A percentile compares a stretch with the other conserved stretches of the same genome.
phyloP scores from a whole-genome alignment of 2,888 invertebrate species.

The Macrophya annulata region DNA sequence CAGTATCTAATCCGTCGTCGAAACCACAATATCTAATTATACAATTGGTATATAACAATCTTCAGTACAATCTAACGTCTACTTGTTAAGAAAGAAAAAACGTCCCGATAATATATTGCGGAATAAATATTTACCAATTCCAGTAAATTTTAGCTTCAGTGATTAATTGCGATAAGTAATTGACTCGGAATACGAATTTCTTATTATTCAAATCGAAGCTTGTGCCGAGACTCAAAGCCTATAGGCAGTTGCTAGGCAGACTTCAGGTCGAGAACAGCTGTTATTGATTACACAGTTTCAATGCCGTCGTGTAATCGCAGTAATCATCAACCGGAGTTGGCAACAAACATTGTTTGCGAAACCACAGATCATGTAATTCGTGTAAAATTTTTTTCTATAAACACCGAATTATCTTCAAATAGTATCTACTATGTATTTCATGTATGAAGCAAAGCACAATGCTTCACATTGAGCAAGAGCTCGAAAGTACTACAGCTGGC shows the following conservation, averaged over 20 bases:
- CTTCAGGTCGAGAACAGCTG: slow-evolving; percentile 29
- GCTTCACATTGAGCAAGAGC: neutral
- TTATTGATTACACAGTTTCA: slow-evolving; percentile 40
- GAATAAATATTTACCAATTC: neutral
- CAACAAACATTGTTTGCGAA: neutral
- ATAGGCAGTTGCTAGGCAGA: slow-evolving; percentile 50
- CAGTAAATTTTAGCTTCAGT: neutral
- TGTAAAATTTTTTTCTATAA: neutral
- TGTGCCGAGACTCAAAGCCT: neutral
- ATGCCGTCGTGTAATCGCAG: slow-evolving; percentile 44
- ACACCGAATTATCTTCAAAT: no score
- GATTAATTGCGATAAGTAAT: neutral
- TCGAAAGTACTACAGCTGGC: neutral
- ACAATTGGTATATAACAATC: neutral
- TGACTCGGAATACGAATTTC: neutral
- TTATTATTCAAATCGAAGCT: neutral
- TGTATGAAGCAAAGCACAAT: neutral
- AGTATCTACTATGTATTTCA: neutral
- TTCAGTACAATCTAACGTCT: no score
- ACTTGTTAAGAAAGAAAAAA: no score
- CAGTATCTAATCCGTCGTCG: neutral
- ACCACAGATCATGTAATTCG: neutral
- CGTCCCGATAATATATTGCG: neutral
- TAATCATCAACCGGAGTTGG: neutral
- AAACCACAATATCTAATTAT: neutral